Percentiles rank a stretch among this genome's conserved stretches.
Evolutionary conservation across 2,113 vertebrate species (phyloP).

Genomic region (Platanista minor): DNA sequence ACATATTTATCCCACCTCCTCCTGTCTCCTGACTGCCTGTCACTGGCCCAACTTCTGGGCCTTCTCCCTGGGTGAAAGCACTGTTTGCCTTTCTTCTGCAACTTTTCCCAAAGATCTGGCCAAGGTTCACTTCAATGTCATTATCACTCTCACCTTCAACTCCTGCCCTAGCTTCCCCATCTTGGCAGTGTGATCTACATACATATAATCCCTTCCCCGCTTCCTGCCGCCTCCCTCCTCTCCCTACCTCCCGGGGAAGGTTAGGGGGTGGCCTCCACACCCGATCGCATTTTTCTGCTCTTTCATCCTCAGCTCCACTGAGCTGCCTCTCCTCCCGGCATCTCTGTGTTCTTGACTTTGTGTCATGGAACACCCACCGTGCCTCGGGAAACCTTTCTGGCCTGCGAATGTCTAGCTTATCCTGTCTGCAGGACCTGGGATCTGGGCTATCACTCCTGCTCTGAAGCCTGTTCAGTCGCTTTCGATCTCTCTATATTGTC

Average conservation of each 20-base stretch:
- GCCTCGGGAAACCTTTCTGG: neutral
- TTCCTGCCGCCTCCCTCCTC: neutral
- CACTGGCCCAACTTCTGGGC: neutral
- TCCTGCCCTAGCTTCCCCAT: neutral
- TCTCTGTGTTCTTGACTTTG: slow-evolving; percentile 3
- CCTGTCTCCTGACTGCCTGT: neutral
- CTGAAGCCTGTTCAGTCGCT: neutral
- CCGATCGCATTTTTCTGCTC: neutral
- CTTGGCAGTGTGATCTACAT: neutral
- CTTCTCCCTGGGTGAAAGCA: neutral
- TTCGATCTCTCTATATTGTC: neutral
- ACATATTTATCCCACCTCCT: fast-evolving
- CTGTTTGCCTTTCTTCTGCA: neutral
- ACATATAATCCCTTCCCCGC: neutral
- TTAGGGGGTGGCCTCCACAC: neutral
- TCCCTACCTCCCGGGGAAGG: neutral
- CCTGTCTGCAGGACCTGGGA: neutral
- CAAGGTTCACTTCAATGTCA: neutral
- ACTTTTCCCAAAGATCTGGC: neutral
- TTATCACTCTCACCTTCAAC: neutral
- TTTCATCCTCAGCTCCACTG: neutral
- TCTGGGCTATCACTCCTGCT: neutral
- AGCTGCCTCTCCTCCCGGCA: neutral
- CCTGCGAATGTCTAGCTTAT: neutral
- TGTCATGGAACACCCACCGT: neutral